These are phyloP conservation scores for Pachliopta kotzebuea DNA, from an alignment of 2,888 invertebrate species.

Conservation along the genomic window DNA sequence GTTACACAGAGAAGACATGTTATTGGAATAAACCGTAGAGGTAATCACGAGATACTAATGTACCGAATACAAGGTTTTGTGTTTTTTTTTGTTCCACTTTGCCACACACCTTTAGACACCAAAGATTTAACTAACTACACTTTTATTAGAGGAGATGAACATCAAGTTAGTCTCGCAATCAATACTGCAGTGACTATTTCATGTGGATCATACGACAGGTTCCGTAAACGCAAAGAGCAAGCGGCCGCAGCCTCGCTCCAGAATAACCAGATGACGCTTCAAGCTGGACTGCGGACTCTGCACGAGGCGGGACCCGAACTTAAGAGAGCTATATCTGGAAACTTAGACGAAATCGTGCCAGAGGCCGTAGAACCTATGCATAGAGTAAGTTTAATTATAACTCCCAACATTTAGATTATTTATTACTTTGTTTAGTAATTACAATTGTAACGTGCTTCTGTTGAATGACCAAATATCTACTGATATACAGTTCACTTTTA, in stretches of 20 bases:
- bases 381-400: slow-evolving; percentile 83
- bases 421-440: too few relatives aligned
- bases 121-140: slow-evolving; percentile 6
- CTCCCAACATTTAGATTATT: too few relatives aligned
- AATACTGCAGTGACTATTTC: neutral
- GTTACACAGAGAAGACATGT: slow-evolving; percentile 55
- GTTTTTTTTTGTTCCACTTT: slow-evolving; percentile 1
- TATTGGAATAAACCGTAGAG: slow-evolving; percentile 35
- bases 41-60: slow-evolving; percentile 18
- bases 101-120: neutral
- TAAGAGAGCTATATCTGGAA: slow-evolving; percentile 98
- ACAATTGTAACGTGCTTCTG: too few relatives aligned
- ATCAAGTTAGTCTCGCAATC: neutral
- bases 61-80: neutral
- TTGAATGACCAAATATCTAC: too few relatives aligned
- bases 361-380: slow-evolving; percentile 98
- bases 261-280: slow-evolving; percentile 90
- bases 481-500: too few relatives aligned
- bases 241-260: slow-evolving; percentile 77
- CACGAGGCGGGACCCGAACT: slow-evolving; percentile 99
- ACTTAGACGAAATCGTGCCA: slow-evolving; percentile 94
- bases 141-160: neutral
- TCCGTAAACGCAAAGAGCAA: slow-evolving; percentile 97
- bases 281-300: slow-evolving; percentile 96
- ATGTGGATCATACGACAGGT: slow-evolving; percentile 62